Conservation (phyloP, 2,113 vertebrate species). For the Coryphaenoides rupestris region DNA sequence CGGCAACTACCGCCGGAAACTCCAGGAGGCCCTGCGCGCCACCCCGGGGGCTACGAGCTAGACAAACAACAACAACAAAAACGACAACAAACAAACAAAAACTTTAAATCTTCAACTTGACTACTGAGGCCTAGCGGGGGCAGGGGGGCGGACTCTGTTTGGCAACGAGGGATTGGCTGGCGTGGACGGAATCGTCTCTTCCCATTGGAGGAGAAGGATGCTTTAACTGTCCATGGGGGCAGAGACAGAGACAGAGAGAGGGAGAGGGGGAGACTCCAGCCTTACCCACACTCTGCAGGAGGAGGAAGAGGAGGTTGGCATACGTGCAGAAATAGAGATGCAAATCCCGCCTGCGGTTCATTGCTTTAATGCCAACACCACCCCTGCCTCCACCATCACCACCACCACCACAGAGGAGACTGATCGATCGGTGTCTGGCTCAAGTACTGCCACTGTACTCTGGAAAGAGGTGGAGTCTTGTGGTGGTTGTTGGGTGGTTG, state of each 20-base stretch:
- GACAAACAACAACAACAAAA: neutral
- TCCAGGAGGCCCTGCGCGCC: constrained; percentile 82
- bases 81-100: neutral
- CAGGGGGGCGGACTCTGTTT: constrained; percentile 5
- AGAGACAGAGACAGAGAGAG: no score
- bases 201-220: neutral
- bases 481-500: neutral
- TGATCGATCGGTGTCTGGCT: no score
- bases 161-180: neutral
- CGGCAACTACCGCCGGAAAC: constrained; percentile 77
- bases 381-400: no score
- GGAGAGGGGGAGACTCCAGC: no score
- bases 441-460: neutral
- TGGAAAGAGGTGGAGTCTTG: neutral
- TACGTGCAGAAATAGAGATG: no score
- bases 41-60: constrained; percentile 48
- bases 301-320: no score
- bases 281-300: no score
- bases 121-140: constrained; percentile 21
- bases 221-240: no score
- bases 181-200: neutral
- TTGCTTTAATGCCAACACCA: no score
- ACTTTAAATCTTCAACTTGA: neutral
- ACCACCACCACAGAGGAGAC: no score
- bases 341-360: no score